Evolutionary conservation across 2,888 invertebrate species (phyloP).

Genomic region (Troides aeacus): DNA sequence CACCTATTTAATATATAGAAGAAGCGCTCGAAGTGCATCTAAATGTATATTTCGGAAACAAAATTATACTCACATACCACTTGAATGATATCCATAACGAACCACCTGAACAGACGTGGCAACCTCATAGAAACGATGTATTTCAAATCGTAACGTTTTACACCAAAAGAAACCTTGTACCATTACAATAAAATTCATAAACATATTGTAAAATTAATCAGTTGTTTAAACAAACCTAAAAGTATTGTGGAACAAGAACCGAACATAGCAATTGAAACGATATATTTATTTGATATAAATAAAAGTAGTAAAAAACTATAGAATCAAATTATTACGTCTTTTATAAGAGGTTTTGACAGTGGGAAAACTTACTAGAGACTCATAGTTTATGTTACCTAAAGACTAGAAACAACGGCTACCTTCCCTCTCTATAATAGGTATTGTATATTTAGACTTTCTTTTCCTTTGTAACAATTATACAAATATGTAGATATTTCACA

Average conservation of each 20-base stretch:
- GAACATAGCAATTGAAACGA: background rate
- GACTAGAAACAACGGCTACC: too few relatives aligned
- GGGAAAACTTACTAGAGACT: too few relatives aligned
- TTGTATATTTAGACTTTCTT: too few relatives aligned
- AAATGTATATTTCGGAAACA: background rate
- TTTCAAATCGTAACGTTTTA: background rate
- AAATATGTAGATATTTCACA: too few relatives aligned
- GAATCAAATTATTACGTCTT: too few relatives aligned
- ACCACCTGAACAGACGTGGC: constrained; percentile 22
- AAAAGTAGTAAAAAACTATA: too few relatives aligned
- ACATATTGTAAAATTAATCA: constrained; percentile 2
- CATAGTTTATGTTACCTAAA: too few relatives aligned
- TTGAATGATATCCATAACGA: constrained; percentile 12
- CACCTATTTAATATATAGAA: too few relatives aligned
- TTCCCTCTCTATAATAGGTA: too few relatives aligned
- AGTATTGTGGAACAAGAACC: background rate
- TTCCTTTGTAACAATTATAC: too few relatives aligned
- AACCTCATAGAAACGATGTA: constrained; percentile 1
- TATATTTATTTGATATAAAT: too few relatives aligned
- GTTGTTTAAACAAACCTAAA: constrained; percentile 24
- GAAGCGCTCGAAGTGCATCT: background rate
- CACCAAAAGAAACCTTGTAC: background rate
- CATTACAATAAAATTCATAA: constrained; percentile 9
- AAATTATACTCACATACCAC: constrained; percentile 1
- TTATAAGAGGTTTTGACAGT: too few relatives aligned